A percentile compares a stretch with the other conserved stretches of the same genome.
phyloP scores from a whole-genome alignment of 2,113 vertebrate genomes.

The Geococcyx californianus region DNA sequence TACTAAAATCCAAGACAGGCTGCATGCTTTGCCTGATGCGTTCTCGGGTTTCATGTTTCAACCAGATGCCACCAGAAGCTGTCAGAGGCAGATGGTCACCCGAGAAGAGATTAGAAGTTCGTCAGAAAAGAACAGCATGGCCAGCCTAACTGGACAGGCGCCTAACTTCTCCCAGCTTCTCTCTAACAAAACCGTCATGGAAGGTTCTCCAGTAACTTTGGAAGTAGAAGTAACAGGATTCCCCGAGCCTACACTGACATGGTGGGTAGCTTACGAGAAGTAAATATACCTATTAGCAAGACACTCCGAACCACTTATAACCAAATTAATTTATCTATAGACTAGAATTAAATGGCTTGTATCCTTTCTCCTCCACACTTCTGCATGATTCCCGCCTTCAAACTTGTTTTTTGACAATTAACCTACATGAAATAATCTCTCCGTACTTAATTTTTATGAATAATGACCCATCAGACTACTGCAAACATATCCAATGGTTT shows the following conservation, averaged over 20 bases:
- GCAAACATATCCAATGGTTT: not conserved
- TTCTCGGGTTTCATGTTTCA: slow-evolving; percentile 77
- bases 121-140: slow-evolving; percentile 79
- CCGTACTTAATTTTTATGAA: not conserved
- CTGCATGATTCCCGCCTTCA: slow-evolving; percentile 35
- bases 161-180: slow-evolving; percentile 88
- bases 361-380: not conserved
- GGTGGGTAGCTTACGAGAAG: slow-evolving; percentile 93
- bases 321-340: slow-evolving; percentile 10
- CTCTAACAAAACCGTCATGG: slow-evolving; percentile 86
- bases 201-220: slow-evolving; percentile 93
- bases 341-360: slow-evolving; percentile 7
- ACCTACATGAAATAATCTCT: not conserved
- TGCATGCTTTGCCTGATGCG: slow-evolving; percentile 80
- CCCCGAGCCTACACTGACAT: slow-evolving; percentile 90
- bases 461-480: not conserved
- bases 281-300: not conserved
- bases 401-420: not conserved
- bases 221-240: slow-evolving; percentile 94
- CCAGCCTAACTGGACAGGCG: slow-evolving; percentile 78
- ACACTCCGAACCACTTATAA: not conserved
- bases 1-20: slow-evolving; percentile 77
- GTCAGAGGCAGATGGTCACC: slow-evolving; percentile 79
- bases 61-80: slow-evolving; percentile 75
- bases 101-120: slow-evolving; percentile 83